phyloP scores from a whole-genome alignment of 2,888 invertebrate species.

The Pristionchus entomophagus region DNA sequence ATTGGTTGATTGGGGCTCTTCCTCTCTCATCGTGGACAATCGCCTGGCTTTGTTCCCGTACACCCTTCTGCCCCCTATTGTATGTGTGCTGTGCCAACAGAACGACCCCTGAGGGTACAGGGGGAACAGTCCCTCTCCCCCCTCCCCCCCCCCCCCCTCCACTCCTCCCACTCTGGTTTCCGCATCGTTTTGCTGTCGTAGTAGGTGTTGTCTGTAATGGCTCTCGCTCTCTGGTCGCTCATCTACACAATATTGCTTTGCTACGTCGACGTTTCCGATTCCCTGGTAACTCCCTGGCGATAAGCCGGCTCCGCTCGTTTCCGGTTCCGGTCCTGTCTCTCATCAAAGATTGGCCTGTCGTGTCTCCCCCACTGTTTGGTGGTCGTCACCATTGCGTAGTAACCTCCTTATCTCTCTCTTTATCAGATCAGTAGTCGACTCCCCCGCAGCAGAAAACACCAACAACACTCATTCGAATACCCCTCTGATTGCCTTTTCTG shows the following conservation, averaged over 20 bases:
- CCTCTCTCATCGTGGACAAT: neutral
- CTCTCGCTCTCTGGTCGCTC: neutral
- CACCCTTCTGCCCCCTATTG: slow-evolving; percentile 6
- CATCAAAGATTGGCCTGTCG: neutral
- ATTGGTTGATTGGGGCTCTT: no score
- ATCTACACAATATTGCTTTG: neutral
- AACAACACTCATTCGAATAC: neutral
- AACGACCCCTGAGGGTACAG: slow-evolving; percentile 4
- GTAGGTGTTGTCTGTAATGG: no score
- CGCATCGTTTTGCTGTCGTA: no score
- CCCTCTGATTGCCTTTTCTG: neutral
- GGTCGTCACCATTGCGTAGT: neutral
- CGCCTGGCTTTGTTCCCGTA: slow-evolving; percentile 35
- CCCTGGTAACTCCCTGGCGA: neutral
- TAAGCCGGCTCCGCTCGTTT: neutral
- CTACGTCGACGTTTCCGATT: neutral
- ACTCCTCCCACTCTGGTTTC: neutral
- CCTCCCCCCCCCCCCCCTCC: neutral
- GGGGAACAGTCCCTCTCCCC: neutral
- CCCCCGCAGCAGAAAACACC: slow-evolving; percentile 9
- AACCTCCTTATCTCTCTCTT: slow-evolving; percentile 23
- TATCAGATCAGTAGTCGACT: slow-evolving; percentile 3
- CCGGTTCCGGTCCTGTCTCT: slow-evolving; percentile 3
- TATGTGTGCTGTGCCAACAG: slow-evolving; percentile 33
- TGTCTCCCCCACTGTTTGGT: neutral